Evolutionary conservation across 1,140 invertebrate genomes (phyloP).

Genomic region (Drosophila biarmipes): DNA sequence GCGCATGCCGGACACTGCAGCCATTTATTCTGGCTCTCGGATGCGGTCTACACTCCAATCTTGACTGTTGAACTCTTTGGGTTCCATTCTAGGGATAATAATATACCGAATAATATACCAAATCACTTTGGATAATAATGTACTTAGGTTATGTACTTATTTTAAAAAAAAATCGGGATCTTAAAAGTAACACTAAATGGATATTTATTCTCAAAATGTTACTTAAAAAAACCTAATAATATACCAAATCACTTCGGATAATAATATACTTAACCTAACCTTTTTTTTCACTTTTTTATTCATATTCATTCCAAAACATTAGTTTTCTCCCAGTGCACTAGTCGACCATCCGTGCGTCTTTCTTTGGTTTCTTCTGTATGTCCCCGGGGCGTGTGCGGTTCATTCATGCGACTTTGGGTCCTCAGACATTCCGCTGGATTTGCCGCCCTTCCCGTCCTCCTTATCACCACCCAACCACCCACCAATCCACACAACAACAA

Average conservation of each 20-base stretch:
- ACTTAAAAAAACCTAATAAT: no score
- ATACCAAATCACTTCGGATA: no score
- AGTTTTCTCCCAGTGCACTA: constrained; percentile 8
- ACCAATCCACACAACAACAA: constrained; percentile 1
- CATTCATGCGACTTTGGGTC: constrained; percentile 65
- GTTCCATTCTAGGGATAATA: not conserved
- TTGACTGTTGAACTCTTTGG: not conserved
- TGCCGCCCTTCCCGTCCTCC: not conserved
- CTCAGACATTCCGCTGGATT: constrained; percentile 51
- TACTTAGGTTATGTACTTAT: no score
- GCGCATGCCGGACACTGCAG: constrained; percentile 50
- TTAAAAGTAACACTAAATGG: no score
- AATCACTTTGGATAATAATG: no score
- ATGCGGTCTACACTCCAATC: constrained; percentile 22
- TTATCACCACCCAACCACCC: not conserved
- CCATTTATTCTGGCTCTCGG: constrained; percentile 22
- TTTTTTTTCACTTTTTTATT: not conserved
- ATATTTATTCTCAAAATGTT: no score
- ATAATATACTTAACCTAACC: no score
- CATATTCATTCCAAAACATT: no score
- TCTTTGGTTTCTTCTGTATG: constrained; percentile 14
- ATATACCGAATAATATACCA: not conserved
- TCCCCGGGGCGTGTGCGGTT: constrained; percentile 48
- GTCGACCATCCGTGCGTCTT: constrained; percentile 9
- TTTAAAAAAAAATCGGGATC: no score